A percentile compares a stretch with the other conserved stretches of the same genome.
These are phyloP conservation scores for Apaloderma vittatum DNA, from an alignment of 2,113 vertebrate genomes.

Conservation along the genomic window DNA sequence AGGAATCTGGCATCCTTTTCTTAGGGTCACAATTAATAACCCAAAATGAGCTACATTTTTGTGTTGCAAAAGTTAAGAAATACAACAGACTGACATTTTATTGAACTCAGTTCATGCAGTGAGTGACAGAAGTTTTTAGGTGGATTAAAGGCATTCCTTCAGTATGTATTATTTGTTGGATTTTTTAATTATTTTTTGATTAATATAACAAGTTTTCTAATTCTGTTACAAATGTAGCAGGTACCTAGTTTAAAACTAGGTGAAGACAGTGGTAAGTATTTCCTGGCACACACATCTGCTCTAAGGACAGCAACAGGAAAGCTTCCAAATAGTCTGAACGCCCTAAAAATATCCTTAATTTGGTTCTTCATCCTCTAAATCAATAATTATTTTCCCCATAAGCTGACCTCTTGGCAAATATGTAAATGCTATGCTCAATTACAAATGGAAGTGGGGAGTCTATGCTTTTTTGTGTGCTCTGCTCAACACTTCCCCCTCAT, in stretches of 20 bases:
- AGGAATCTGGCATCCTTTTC: neutral
- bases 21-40: neutral
- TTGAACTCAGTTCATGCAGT: neutral
- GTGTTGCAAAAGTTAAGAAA: neutral
- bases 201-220: neutral
- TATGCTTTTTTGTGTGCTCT: fast-evolving
- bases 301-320: neutral
- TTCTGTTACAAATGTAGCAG: neutral
- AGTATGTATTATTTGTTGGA: neutral
- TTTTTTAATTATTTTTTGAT: neutral
- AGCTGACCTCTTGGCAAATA: neutral
- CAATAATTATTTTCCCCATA: neutral
- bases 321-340: neutral
- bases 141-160: neutral
- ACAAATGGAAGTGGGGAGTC: neutral
- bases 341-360: neutral
- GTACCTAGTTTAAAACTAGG: neutral
- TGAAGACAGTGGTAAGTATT: neutral
- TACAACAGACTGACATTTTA: no score
- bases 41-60: neutral
- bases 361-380: neutral
- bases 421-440: neutral
- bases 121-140: neutral
- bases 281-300: neutral
- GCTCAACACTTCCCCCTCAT: neutral